Percentiles rank a stretch among this genome's conserved stretches.
These are phyloP conservation scores for Delia radicum DNA, from an alignment of 1,140 invertebrate species.

Conservation along the genomic window DNA sequence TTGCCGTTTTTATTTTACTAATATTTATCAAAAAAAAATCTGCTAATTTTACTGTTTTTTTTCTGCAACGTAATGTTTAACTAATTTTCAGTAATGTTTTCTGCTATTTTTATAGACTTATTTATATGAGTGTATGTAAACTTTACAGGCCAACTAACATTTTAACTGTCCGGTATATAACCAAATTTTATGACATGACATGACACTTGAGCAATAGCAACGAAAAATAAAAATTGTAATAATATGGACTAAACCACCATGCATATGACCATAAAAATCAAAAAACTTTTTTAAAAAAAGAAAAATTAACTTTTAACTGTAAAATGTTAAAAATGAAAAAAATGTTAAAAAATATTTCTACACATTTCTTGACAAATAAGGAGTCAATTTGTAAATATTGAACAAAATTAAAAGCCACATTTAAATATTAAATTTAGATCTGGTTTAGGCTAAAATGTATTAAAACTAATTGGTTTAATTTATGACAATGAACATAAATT, in stretches of 20 bases:
- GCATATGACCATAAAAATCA: not conserved
- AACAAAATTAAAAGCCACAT: not conserved
- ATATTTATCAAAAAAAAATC: too few species aligned
- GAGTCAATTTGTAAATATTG: not conserved
- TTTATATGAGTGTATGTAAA: not conserved
- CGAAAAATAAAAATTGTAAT: not conserved
- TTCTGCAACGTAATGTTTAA: too few species aligned
- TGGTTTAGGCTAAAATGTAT: too few species aligned
- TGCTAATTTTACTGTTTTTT: too few species aligned
- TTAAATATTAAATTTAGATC: not conserved
- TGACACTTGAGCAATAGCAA: slow-evolving; percentile 1
- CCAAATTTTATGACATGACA: not conserved
- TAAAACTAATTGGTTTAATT: too few species aligned
- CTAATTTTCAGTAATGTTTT: too few species aligned
- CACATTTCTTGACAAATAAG: not conserved
- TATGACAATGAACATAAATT: not conserved
- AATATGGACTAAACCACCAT: not conserved
- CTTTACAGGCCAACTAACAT: not conserved
- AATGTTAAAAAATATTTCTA: not conserved
- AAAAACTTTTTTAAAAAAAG: not conserved
- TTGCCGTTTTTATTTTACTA: too few species aligned
- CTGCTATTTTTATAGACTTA: too few species aligned
- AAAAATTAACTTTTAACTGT: not conserved
- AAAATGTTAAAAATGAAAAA: not conserved
- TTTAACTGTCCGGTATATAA: not conserved